These are phyloP conservation scores for Euwallacea fornicatus DNA, from an alignment of 1,140 invertebrate species.

Conservation along the genomic window DNA sequence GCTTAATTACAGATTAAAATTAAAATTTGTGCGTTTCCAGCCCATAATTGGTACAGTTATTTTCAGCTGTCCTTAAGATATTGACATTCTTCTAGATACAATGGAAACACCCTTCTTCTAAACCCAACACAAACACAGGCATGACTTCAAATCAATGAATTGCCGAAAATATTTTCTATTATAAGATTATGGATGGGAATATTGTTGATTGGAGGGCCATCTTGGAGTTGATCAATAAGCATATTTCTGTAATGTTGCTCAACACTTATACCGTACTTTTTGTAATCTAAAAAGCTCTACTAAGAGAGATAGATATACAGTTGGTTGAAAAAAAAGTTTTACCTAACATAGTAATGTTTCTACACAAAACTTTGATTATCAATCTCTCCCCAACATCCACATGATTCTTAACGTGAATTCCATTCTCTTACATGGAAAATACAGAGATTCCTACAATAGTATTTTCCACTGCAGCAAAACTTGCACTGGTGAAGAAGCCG, in stretches of 20 bases:
- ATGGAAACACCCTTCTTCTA: slow-evolving; percentile 15
- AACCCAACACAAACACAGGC: slow-evolving; percentile 31
- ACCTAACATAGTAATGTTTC: slow-evolving; percentile 36
- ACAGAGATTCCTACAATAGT: slow-evolving; percentile 27
- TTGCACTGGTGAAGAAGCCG: slow-evolving; percentile 12
- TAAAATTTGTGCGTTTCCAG: slow-evolving; percentile 28
- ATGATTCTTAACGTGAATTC: slow-evolving; percentile 38
- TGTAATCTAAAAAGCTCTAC: slow-evolving; percentile 14
- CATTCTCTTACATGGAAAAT: slow-evolving; percentile 30
- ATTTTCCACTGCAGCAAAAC: slow-evolving; percentile 1
- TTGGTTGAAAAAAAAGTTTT: background rate
- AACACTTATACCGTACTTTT: slow-evolving; percentile 30
- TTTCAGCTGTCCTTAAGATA: slow-evolving; percentile 9
- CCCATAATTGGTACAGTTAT: slow-evolving; percentile 25
- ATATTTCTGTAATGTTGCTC: slow-evolving; percentile 35
- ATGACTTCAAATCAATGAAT: slow-evolving; percentile 3
- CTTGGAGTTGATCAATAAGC: slow-evolving; percentile 12
- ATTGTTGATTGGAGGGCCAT: slow-evolving; percentile 23
- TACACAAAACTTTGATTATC: slow-evolving; percentile 31
- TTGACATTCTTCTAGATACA: slow-evolving; percentile 21
- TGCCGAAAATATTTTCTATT: slow-evolving; percentile 21
- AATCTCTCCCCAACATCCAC: slow-evolving; percentile 24
- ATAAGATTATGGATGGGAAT: slow-evolving; percentile 31
- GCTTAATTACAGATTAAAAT: background rate
- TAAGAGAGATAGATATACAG: background rate